A percentile compares a stretch with the other conserved stretches of the same genome.
These are phyloP conservation scores for Eupithecia pulchellata DNA, from an alignment of 2,888 invertebrate genomes.

Conservation along the genomic window DNA sequence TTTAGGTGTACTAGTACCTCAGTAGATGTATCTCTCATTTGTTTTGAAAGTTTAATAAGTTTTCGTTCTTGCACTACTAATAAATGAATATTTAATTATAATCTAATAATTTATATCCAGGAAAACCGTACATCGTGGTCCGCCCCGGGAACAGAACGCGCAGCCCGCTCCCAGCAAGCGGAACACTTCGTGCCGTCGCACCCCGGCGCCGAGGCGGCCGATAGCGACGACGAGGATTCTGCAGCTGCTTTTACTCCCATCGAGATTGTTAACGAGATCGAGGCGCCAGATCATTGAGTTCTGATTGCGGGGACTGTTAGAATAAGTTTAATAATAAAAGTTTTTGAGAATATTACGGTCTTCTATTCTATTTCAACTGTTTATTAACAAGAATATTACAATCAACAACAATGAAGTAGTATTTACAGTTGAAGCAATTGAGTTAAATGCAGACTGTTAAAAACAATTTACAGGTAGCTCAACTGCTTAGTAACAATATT, in stretches of 20 bases:
- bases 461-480: too few species aligned
- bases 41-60: too few species aligned
- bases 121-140: constrained; percentile 43
- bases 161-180: constrained; percentile 80
- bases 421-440: too few species aligned
- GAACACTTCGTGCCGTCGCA: constrained; percentile 85
- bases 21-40: too few species aligned
- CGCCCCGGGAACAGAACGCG: constrained; percentile 84
- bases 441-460: too few species aligned
- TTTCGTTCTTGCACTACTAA: background rate
- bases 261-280: constrained; percentile 84
- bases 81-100: too few species aligned
- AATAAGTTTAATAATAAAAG: background rate
- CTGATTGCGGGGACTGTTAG: background rate
- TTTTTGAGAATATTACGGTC: background rate
- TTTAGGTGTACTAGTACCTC: too few species aligned
- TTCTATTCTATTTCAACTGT: background rate
- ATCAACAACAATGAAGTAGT: too few species aligned
- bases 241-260: constrained; percentile 80
- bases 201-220: constrained; percentile 88
- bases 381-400: too few species aligned
- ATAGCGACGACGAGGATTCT: constrained; percentile 85
- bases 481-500: too few species aligned
- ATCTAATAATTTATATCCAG: constrained; percentile 23
- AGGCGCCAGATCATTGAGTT: constrained; percentile 48